Conservation (phyloP, 2,797 vertebrate species). For the Esox lucius region DNA sequence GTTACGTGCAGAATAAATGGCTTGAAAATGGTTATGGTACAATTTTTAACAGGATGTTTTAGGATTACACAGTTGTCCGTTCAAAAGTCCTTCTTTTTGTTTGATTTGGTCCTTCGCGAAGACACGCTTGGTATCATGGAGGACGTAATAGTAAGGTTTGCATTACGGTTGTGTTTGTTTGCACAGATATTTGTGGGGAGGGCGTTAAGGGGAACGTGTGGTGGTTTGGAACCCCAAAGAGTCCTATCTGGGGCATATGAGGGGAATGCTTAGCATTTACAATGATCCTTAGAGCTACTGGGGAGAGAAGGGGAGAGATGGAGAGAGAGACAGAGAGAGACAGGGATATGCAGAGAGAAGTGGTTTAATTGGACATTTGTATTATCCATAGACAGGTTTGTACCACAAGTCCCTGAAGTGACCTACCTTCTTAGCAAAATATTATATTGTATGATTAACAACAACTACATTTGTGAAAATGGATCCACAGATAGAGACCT, state of each 20-base stretch:
- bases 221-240: slow-evolving; percentile 56
- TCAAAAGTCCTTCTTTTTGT: slow-evolving; percentile 31
- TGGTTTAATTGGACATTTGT: too few relatives aligned
- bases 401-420: slow-evolving; percentile 48
- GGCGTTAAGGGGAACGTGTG: slow-evolving; percentile 56
- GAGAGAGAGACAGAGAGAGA: neutral
- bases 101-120: slow-evolving; percentile 35
- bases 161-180: slow-evolving; percentile 34
- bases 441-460: slow-evolving; percentile 58
- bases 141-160: slow-evolving; percentile 45
- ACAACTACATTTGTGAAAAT: slow-evolving; percentile 58
- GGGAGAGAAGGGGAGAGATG: slow-evolving; percentile 15
- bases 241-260: slow-evolving; percentile 53
- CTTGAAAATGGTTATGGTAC: slow-evolving; percentile 20
- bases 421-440: slow-evolving; percentile 40
- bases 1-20: slow-evolving; percentile 31
- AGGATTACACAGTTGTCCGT: slow-evolving; percentile 25
- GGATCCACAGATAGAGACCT: slow-evolving; percentile 51
- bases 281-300: slow-evolving; percentile 57
- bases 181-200: slow-evolving; percentile 49
- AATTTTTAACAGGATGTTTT: slow-evolving; percentile 20
- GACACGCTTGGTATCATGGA: slow-evolving; percentile 26
- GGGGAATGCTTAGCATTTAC: slow-evolving; percentile 69
- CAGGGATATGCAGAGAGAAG: neutral
- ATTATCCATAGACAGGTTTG: slow-evolving; percentile 23